These are phyloP conservation scores for Hemithea aestivaria DNA, from an alignment of 2,888 invertebrate species.

Conservation along the genomic window DNA sequence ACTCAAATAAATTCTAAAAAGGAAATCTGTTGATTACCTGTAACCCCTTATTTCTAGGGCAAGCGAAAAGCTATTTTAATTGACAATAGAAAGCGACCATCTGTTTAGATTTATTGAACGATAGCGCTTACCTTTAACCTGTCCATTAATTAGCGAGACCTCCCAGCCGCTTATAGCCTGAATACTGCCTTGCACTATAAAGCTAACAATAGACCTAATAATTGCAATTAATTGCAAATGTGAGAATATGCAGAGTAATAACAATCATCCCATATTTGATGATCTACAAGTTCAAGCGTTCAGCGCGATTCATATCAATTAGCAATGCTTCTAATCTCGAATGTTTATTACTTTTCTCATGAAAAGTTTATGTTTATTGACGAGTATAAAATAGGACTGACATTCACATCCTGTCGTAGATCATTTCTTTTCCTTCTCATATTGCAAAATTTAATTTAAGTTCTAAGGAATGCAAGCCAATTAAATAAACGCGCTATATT, in stretches of 20 bases:
- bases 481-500: too few species aligned
- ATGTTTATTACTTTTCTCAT: constrained; percentile 3
- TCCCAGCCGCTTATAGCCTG: constrained; percentile 30
- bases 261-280: constrained; percentile 38
- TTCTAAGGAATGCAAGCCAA: too few species aligned
- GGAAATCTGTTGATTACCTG: too few species aligned
- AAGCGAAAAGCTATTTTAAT: constrained; percentile 75
- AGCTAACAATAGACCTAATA: too few species aligned
- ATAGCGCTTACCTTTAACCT: constrained; percentile 62
- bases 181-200: constrained; percentile 38
- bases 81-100: constrained; percentile 64
- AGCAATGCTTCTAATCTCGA: constrained; percentile 17
- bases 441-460: too few species aligned
- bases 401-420: constrained; percentile 2
- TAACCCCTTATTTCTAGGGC: too few species aligned
- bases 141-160: constrained; percentile 41
- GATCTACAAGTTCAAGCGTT: constrained; percentile 44
- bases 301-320: constrained; percentile 38
- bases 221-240: too few species aligned
- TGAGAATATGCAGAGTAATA: too few species aligned
- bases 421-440: too few species aligned
- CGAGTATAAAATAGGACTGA: neutral
- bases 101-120: constrained; percentile 49
- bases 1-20: too few species aligned
- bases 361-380: constrained; percentile 2